A percentile compares a stretch with the other conserved stretches of the same genome.
Conservation (phyloP, 2,888 invertebrate species). For the Dolichomitus sp. region DNA sequence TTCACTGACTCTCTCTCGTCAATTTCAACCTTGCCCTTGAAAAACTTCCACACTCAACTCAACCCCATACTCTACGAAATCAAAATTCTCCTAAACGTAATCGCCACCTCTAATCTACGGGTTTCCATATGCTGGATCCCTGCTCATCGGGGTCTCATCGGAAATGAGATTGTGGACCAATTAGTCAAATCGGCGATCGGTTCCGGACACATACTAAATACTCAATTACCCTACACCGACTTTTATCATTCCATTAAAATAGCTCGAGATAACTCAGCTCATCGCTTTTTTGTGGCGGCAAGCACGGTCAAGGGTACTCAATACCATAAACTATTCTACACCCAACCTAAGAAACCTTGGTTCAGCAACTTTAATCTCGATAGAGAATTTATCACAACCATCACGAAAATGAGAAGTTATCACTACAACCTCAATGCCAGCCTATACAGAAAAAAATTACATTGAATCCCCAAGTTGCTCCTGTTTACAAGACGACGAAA, state of each 20-base stretch:
- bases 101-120: background rate
- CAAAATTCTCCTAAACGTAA: background rate
- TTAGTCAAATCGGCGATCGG: background rate
- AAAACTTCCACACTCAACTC: background rate
- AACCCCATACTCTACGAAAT: slow-evolving; percentile 14
- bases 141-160: background rate
- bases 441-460: slow-evolving; percentile 17
- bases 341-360: background rate
- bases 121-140: background rate
- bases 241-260: background rate
- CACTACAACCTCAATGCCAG: slow-evolving; percentile 39
- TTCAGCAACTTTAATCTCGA: background rate
- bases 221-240: background rate
- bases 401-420: slow-evolving; percentile 12
- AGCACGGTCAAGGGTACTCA: background rate
- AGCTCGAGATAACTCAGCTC: background rate
- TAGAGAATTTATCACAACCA: background rate
- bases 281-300: background rate
- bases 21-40: background rate
- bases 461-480: background rate
- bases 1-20: slow-evolving; percentile 32
- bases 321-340: slow-evolving; percentile 9
- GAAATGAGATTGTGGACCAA: background rate
- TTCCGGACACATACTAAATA: background rate
- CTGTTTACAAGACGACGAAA: slow-evolving; percentile 17